These are phyloP conservation scores for Ramazzottius varieornatus DNA, from an alignment of 2,888 invertebrate genomes.

Conservation along the genomic window DNA sequence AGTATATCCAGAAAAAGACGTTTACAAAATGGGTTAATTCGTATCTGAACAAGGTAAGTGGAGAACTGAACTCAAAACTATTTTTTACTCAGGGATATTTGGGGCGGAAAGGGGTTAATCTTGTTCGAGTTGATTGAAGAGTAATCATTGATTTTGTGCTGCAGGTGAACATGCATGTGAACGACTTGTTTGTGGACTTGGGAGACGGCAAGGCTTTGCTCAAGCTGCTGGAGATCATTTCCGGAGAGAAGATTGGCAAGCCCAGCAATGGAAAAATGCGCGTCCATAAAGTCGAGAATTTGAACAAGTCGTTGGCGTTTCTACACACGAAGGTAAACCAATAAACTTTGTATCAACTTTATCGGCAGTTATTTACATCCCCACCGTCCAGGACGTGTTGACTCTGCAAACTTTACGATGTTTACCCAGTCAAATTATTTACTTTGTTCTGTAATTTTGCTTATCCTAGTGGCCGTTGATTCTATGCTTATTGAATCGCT, in stretches of 20 bases:
- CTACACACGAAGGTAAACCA: constrained; percentile 60
- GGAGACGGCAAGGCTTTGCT: constrained; percentile 74
- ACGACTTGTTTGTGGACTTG: constrained; percentile 81
- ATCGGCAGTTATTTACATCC: background rate
- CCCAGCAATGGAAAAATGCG: constrained; percentile 86
- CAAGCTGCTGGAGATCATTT: constrained; percentile 86
- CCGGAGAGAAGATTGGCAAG: constrained; percentile 81
- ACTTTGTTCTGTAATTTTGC: too few relatives aligned
- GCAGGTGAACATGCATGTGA: constrained; percentile 88
- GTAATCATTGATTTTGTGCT: background rate
- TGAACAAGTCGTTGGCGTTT: constrained; percentile 85
- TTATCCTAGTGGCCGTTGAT: too few relatives aligned
- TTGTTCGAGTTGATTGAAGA: background rate
- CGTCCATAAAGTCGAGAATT: constrained; percentile 95
- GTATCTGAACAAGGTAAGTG: constrained; percentile 60
- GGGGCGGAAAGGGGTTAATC: background rate
- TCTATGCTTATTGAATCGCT: too few relatives aligned
- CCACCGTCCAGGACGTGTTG: too few relatives aligned
- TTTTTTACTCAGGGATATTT: background rate
- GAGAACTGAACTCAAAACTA: too few relatives aligned
- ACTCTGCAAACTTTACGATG: too few relatives aligned
- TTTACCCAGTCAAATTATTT: too few relatives aligned
- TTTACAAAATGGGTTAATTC: constrained; percentile 99
- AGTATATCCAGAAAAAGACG: constrained; percentile 96
- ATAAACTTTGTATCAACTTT: background rate